These are phyloP conservation scores for Sicus ferrugineus DNA, from an alignment of 2,888 invertebrate genomes.

Conservation along the genomic window DNA sequence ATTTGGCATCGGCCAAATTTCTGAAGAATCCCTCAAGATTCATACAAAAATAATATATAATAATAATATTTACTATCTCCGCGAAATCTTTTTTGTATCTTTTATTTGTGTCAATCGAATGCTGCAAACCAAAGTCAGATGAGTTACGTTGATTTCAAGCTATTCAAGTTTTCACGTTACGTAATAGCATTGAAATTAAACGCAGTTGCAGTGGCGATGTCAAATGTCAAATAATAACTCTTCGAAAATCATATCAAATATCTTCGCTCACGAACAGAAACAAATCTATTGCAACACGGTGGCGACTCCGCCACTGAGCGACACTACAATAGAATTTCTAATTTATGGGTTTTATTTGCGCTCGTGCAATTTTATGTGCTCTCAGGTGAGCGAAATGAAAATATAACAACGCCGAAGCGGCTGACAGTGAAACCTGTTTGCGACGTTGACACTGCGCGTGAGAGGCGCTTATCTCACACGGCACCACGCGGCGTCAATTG, in stretches of 20 bases:
- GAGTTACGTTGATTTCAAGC: no score
- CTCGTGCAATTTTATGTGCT: neutral
- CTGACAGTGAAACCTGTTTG: neutral
- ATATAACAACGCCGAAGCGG: neutral
- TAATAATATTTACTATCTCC: no score
- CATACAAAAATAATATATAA: no score
- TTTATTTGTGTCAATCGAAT: no score
- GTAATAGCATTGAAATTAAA: neutral
- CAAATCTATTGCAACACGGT: neutral
- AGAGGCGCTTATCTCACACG: neutral
- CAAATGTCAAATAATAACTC: neutral
- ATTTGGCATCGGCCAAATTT: no score
- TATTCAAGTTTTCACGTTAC: no score
- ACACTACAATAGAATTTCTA: neutral
- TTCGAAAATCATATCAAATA: neutral
- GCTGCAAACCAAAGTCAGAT: no score
- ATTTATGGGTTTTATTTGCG: neutral
- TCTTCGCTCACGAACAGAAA: neutral
- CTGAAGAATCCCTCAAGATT: no score
- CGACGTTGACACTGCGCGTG: neutral
- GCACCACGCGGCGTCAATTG: no score
- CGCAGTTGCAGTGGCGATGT: neutral
- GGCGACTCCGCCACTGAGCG: neutral
- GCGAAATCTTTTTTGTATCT: no score
- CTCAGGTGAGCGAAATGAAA: neutral